Evolutionary conservation across 2,888 invertebrate species (phyloP), one percentile per base, ranked within the genome.

Genomic region (Diaperis boleti): DNA sequence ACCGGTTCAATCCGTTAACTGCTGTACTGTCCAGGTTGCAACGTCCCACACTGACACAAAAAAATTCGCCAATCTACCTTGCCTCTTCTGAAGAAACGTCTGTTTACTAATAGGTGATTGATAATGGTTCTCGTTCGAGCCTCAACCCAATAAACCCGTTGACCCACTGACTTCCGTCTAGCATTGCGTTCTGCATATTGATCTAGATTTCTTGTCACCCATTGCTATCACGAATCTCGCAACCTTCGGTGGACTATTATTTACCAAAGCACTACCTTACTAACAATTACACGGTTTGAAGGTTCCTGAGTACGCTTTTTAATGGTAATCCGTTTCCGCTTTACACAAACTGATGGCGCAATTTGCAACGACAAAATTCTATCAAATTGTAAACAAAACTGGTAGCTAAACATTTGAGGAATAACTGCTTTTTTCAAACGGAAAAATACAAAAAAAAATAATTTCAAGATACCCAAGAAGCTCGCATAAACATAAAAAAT

Each of bases 1-100:
- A 57, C 56, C 62, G 57, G 62, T 50, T 39, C 41, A 22, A 50
- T 7, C 62, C 62, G 62, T 62, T 62, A 62, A 33, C 22, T 33
- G 14, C 7, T 17, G 47, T 15, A 15, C n/a, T 33, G 35, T 10
- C 45, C 45, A 37, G 45, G 11, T 41, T 54, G 45, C 35, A 52
- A 2, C 55, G 41, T 44, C 54, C 55, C 31, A 54, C 52, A 47
- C 42, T 11, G 37, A 42, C 20, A 52, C 14, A 54, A 54, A 54
- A 52, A 39, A 41, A 45, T 45, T 45, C 39, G n/a, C 39, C 26
- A 54, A 37, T 54, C 39, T 37, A 45, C 45, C 26, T 45, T 10
- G 26, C 7, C n/a, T 3, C 5, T 8, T 18, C 26, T 37, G 22
- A n/a, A 39, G 18, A 54, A 20, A 39, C 11, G 22, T 37, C 10